Percentiles rank a stretch among this genome's conserved stretches.
These are phyloP conservation scores for Ypsolopha sequella DNA, from an alignment of 2,888 invertebrate species.

Conservation along the genomic window DNA sequence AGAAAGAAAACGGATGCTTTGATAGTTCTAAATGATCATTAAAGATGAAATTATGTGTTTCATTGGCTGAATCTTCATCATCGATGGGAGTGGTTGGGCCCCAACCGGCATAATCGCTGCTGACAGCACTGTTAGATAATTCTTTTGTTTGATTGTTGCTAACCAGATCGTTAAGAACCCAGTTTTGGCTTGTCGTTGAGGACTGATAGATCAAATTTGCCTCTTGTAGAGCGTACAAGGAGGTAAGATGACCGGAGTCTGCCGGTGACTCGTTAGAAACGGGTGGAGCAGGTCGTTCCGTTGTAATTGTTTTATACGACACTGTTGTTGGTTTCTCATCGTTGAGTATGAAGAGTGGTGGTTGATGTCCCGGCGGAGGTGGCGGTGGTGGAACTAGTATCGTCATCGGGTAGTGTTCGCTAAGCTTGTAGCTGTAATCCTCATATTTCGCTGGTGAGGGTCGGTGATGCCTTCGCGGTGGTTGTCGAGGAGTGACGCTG, in stretches of 20 bases:
- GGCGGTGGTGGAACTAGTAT: conserved; percentile 79
- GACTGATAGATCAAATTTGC: conserved; percentile 76
- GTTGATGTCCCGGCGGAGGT: conserved; percentile 54
- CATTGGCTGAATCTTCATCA: conserved; percentile 34
- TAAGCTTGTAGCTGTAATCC: conserved; percentile 61
- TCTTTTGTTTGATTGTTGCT: conserved; percentile 36
- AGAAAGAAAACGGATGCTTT: conserved; percentile 43
- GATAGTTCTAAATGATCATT: conserved; percentile 32
- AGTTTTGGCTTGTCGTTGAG: conserved; percentile 63
- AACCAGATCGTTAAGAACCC: conserved; percentile 35
- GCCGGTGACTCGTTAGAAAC: conserved; percentile 11
- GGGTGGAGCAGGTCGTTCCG: conserved; percentile 18
- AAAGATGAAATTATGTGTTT: conserved; percentile 49
- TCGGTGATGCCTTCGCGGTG: conserved; percentile 29
- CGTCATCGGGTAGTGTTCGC: conserved; percentile 73
- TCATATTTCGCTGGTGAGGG: conserved; percentile 50
- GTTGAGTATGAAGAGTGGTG: conserved; percentile 35
- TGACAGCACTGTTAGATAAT: conserved; percentile 34
- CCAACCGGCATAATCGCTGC: conserved; percentile 63
- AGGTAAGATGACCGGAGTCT: conserved; percentile 24
- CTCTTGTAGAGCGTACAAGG: conserved; percentile 70
- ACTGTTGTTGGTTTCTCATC: conserved; percentile 25
- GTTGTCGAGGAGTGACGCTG: conserved; percentile 65
- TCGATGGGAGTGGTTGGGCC: conserved; percentile 56
- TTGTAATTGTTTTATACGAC: conserved; percentile 23